These are phyloP conservation scores for Zaprionus davidi DNA, from an alignment of 1,140 invertebrate species.

Conservation along the genomic window DNA sequence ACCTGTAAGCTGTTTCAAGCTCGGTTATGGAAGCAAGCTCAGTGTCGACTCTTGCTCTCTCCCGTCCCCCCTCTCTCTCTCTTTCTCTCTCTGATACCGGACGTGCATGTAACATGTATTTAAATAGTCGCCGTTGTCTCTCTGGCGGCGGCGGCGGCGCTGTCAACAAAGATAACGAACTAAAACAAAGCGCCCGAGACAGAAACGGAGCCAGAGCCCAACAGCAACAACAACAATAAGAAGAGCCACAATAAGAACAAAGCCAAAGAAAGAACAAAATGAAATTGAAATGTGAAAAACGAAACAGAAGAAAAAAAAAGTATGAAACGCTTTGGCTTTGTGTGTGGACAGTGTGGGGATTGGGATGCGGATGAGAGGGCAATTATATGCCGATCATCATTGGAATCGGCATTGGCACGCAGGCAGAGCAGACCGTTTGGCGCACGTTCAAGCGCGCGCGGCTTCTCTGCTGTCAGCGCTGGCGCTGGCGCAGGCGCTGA, in stretches of 20 bases:
- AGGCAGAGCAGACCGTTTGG: slow-evolving; percentile 41
- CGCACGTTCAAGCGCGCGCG: slow-evolving; percentile 19
- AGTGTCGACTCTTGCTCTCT: neutral
- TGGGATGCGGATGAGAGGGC: neutral
- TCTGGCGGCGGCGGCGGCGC: slow-evolving; percentile 9
- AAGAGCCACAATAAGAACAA: neutral
- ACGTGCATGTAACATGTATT: slow-evolving; percentile 36
- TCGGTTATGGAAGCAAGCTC: no score
- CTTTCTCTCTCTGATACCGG: slow-evolving; percentile 16
- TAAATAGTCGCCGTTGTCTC: slow-evolving; percentile 20
- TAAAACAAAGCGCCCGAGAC: slow-evolving; percentile 20
- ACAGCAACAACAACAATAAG: slow-evolving; percentile 8
- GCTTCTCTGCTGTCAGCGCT: neutral
- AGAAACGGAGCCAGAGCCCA: slow-evolving; percentile 12
- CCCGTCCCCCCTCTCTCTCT: neutral
- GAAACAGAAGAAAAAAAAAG: neutral
- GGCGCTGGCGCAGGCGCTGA: neutral
- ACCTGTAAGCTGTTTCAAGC: neutral
- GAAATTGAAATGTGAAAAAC: neutral
- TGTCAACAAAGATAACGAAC: slow-evolving; percentile 48
- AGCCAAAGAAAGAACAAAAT: neutral
- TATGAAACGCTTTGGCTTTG: neutral
- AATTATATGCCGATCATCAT: slow-evolving; percentile 23
- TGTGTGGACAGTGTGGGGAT: neutral
- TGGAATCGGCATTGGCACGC: slow-evolving; percentile 10